These are phyloP conservation scores for Thymelicus sylvestris DNA, from an alignment of 2,888 invertebrate species.

Conservation along the genomic window DNA sequence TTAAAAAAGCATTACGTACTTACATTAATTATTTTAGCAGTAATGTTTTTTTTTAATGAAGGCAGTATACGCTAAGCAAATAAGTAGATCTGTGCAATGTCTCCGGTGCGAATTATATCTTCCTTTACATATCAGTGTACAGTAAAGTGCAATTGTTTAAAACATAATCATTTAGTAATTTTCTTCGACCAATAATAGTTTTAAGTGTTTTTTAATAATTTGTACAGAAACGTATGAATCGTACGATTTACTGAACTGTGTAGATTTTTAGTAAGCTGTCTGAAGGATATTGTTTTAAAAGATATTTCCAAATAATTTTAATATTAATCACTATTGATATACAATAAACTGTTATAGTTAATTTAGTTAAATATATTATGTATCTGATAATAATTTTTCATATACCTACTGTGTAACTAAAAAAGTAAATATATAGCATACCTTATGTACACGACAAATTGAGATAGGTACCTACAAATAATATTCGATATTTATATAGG, in stretches of 20 bases:
- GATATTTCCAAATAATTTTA: slow-evolving; percentile 32
- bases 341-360: slow-evolving; percentile 10
- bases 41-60: too few relatives aligned
- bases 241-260: slow-evolving; percentile 23
- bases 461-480: too few relatives aligned
- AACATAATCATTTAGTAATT: slow-evolving; percentile 45
- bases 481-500: too few relatives aligned
- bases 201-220: slow-evolving; percentile 36
- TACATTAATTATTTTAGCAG: too few relatives aligned
- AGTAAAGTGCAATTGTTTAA: slow-evolving; percentile 45
- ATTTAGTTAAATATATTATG: slow-evolving; percentile 10
- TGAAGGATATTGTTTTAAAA: slow-evolving; percentile 22
- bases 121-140: slow-evolving; percentile 43
- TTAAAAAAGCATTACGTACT: too few relatives aligned
- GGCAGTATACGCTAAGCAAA: too few relatives aligned
- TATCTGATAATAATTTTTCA: not conserved
- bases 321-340: not conserved
- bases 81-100: not conserved
- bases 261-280: slow-evolving; percentile 17
- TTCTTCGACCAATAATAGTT: slow-evolving; percentile 44
- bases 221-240: slow-evolving; percentile 16
- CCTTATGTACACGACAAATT: too few relatives aligned
- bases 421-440: too few relatives aligned
- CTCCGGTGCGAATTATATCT: not conserved
- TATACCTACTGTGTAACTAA: too few relatives aligned